These are phyloP conservation scores for Colossoma macropomum DNA, from an alignment of 2,113 vertebrate species.

Conservation along the genomic window DNA sequence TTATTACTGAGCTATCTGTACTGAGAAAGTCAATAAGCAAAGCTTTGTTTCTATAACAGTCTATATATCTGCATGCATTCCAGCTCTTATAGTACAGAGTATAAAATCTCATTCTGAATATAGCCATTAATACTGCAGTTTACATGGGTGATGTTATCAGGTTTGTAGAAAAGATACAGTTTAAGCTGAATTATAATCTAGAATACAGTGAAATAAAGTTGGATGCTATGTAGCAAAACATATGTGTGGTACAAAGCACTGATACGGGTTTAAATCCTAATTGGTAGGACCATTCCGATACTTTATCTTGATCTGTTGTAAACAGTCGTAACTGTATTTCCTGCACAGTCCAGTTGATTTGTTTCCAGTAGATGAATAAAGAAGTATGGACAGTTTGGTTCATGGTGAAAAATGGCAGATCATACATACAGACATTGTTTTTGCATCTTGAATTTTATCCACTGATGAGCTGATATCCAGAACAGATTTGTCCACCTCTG, in stretches of 20 bases:
- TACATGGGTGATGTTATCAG: background rate
- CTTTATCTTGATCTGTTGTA: background rate
- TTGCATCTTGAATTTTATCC: background rate
- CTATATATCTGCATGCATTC: background rate
- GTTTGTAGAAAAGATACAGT: background rate
- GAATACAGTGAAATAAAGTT: background rate
- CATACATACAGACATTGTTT: background rate
- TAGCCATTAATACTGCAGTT: background rate
- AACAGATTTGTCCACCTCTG: background rate
- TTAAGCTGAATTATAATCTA: background rate
- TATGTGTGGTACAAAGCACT: background rate
- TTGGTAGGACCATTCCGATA: background rate
- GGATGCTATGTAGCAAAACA: no score
- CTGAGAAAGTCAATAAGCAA: background rate
- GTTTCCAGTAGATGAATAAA: background rate
- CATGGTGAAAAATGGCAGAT: background rate
- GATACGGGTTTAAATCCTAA: background rate
- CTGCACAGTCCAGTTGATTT: background rate
- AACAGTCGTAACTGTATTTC: background rate
- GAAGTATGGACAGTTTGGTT: background rate
- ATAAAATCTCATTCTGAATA: background rate
- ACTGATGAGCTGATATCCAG: slow-evolving; percentile 1
- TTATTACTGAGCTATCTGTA: background rate
- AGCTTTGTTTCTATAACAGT: background rate
- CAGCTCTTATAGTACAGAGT: background rate